phyloP scores from a whole-genome alignment of 2,113 vertebrate genomes.

The Artemisiospiza belli region DNA sequence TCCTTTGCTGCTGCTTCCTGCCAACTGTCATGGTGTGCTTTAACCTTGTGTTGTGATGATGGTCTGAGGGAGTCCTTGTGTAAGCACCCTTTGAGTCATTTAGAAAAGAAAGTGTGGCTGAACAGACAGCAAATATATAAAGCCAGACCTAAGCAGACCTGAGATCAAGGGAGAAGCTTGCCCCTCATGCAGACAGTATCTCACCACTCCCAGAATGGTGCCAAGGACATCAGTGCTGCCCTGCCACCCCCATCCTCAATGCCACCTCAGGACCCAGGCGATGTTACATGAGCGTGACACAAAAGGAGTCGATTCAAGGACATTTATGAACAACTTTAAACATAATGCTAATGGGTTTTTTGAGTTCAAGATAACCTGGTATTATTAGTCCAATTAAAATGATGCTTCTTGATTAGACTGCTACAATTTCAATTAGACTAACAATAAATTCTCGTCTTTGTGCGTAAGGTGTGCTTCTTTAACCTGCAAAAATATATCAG shows the following conservation, averaged over 20 bases:
- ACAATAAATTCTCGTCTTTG: background rate
- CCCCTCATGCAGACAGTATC: background rate
- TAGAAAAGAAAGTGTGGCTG: background rate
- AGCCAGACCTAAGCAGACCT: background rate
- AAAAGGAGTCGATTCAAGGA: background rate
- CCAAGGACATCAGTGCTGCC: background rate
- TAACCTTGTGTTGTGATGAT: background rate
- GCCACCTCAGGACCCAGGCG: accelerated
- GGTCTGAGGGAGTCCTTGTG: background rate
- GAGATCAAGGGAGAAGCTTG: background rate
- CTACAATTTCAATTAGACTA: background rate
- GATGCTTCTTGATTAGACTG: background rate
- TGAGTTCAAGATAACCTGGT: background rate
- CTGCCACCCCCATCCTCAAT: background rate
- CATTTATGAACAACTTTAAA: background rate
- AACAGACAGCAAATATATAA: background rate
- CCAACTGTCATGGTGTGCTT: background rate
- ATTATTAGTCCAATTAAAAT: background rate
- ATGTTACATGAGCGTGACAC: background rate
- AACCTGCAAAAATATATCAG: background rate
- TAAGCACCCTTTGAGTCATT: background rate
- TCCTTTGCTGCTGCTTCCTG: background rate
- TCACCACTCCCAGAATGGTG: background rate
- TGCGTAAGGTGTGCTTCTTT: background rate
- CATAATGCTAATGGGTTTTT: background rate